Evolutionary conservation across 1,140 invertebrate genomes (phyloP), one percentile per base, ranked within the genome.

Genomic region (Dryas iulia): DNA sequence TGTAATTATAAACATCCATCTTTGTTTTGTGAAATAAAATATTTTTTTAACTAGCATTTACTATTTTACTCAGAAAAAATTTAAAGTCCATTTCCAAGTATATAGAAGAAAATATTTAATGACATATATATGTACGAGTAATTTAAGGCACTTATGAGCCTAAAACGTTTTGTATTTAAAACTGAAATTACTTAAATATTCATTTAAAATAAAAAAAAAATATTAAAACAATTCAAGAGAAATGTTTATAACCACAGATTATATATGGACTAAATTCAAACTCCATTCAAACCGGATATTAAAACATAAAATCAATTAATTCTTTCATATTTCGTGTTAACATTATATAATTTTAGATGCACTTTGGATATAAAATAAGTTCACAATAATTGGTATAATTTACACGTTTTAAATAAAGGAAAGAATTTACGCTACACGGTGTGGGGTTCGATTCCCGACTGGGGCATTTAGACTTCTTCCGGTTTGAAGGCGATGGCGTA

Each of bases 401-500:
- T 47, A 47, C 39, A 47, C 18, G 39, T 47, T 47, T n/a, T 47
- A 18, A 47, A 47, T 47, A 47, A 47, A 6, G 39, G n/a, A n/a
- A n/a, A n/a, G n/a, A n/a, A n/a, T n/a, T n/a, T n/a, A n/a, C n/a
- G n/a, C n/a, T n/a, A n/a, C n/a, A n/a, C n/a, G n/a, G 39, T 18
- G 18, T 3, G 2, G 18, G 18, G 10, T 31, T 31, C 30, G 14
- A 8, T 21, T 47, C 39, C 39, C 18, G 18, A 47, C 7, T 21
- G 14, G 21, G 39, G 14, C 39, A 47, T 47, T 47, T 47, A 47
- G 39, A 47, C 39, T 47, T 47, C 39, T 47, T 47, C 39, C 5
- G 93, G 92, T 69, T 92, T 93, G 87, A 97, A 97, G 24, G 95
- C 94, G 69, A 93, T 92, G 26, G 96, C 95, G 82, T 95, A 95